These are phyloP conservation scores for Macaria liturata DNA, from an alignment of 2,888 invertebrate genomes.

Conservation along the genomic window DNA sequence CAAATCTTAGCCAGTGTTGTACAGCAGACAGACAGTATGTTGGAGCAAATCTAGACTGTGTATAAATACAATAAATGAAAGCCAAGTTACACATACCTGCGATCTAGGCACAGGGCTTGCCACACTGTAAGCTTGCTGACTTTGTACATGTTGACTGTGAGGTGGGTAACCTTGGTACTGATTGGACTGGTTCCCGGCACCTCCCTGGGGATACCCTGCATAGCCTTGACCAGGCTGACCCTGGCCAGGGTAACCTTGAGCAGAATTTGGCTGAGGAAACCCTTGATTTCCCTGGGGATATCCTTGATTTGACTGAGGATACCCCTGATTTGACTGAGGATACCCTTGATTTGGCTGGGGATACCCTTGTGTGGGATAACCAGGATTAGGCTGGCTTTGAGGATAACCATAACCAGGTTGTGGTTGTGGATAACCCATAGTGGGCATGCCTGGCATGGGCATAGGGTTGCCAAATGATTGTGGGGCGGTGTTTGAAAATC, in stretches of 20 bases:
- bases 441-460: constrained; percentile 74
- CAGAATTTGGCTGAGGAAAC: constrained; percentile 34
- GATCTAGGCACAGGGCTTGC: constrained; percentile 49
- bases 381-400: constrained; percentile 53
- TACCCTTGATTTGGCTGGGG: constrained; percentile 50
- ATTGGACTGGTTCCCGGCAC: constrained; percentile 41
- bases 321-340: constrained; percentile 29
- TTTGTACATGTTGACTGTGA: constrained; percentile 48
- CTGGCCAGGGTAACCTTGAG: constrained; percentile 38
- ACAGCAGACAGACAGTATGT: no score
- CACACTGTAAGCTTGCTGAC: constrained; percentile 53
- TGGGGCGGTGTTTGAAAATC: constrained; percentile 75
- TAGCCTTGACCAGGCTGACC: constrained; percentile 38
- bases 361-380: constrained; percentile 48
- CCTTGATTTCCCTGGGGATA: constrained; percentile 51
- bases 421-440: constrained; percentile 62
- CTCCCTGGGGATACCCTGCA: constrained; percentile 37
- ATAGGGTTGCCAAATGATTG: constrained; percentile 78
- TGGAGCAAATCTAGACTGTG: no score
- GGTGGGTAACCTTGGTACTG: constrained; percentile 60
- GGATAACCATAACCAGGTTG: constrained; percentile 53
- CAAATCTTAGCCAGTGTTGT: no score
- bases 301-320: constrained; percentile 31
- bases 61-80: no score
- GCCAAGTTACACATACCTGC: constrained; percentile 57